A percentile compares a stretch with the other conserved stretches of the same genome.
phyloP scores from a whole-genome alignment of 2,113 vertebrate genomes.

The Ictalurus furcatus region DNA sequence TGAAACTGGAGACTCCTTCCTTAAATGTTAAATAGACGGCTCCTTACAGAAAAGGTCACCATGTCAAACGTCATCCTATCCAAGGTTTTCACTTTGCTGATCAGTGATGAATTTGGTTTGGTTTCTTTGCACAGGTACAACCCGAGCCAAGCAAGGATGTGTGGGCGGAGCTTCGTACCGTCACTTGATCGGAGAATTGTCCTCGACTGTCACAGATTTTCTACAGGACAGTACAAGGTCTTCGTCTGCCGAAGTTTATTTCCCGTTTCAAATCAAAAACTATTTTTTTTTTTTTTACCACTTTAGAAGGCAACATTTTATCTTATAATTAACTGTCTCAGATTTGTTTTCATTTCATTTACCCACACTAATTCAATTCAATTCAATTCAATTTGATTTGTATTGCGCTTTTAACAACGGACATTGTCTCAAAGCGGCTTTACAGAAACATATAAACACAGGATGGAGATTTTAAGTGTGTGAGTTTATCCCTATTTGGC shows the following conservation, averaged over 20 bases:
- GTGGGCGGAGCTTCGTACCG: not conserved
- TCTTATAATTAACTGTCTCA: not conserved
- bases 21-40: not conserved
- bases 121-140: not conserved
- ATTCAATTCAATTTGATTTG: too few species aligned
- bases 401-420: too few species aligned
- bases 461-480: too few species aligned
- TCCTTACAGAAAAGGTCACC: not conserved
- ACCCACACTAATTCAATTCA: not conserved
- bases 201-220: not conserved
- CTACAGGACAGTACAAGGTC: not conserved
- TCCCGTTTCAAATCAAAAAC: too few species aligned
- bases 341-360: not conserved
- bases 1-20: not conserved
- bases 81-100: not conserved
- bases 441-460: too few species aligned
- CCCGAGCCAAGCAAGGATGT: not conserved
- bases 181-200: not conserved
- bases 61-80: not conserved
- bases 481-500: too few species aligned
- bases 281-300: too few species aligned
- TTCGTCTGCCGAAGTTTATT: not conserved
- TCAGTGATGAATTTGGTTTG: not conserved
- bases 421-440: too few species aligned
- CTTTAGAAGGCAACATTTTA: not conserved